phyloP scores from a whole-genome alignment of 64 coral and sea anemone species.

The Actinia equina region DNA sequence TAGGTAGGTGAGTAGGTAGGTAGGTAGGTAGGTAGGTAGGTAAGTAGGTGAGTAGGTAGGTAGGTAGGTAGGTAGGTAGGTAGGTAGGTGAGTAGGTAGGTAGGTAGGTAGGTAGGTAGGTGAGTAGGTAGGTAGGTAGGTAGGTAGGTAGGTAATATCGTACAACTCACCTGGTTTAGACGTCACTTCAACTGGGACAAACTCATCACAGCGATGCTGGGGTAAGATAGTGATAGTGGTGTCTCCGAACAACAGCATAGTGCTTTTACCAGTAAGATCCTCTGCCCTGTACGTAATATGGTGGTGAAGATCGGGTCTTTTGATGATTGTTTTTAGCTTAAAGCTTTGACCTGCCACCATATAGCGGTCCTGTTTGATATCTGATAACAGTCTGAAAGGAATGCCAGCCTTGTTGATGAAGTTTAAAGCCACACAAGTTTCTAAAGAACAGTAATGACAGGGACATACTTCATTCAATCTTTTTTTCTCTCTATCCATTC shows the following conservation, averaged over 20 bases:
- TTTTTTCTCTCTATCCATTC: too few relatives aligned
- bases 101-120: too few relatives aligned
- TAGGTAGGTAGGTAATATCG: not conserved
- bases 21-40: too few relatives aligned
- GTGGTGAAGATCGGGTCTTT: slow-evolving; percentile 10
- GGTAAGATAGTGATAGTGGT: not conserved
- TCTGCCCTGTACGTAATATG: slow-evolving; percentile 20
- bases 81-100: too few relatives aligned
- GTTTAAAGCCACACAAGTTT: slow-evolving; percentile 21
- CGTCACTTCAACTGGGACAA: not conserved
- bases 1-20: too few relatives aligned
- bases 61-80: too few relatives aligned
- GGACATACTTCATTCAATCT: too few relatives aligned
- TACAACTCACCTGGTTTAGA: not conserved
- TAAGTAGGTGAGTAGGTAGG: too few relatives aligned
- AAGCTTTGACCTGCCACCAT: not conserved
- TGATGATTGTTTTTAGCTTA: slow-evolving; percentile 19
- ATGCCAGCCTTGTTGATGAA: slow-evolving; percentile 12
- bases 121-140: too few relatives aligned
- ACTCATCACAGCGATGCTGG: slow-evolving; percentile 10
- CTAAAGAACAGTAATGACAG: not conserved
- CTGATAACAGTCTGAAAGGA: not conserved
- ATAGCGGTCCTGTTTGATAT: slow-evolving; percentile 2
- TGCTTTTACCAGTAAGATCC: not conserved
- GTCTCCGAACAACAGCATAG: slow-evolving; percentile 5